Evolutionary conservation across 2,888 invertebrate species (phyloP), one percentile per base, ranked within the genome.

Genomic region (Seira ritae): DNA sequence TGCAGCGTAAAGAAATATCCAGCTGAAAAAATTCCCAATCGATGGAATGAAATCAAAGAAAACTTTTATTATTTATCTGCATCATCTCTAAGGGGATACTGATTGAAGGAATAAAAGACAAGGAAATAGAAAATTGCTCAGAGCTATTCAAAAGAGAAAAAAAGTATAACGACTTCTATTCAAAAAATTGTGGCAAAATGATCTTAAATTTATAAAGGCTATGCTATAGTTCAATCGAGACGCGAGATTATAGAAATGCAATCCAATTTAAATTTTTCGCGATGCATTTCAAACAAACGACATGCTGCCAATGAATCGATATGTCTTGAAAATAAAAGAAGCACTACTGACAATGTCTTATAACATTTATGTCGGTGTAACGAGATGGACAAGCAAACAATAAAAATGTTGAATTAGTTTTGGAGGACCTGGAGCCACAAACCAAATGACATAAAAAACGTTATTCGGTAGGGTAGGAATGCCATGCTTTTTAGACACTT

Each of bases 101-200:
- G 77, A 76, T 82, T 82, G 82, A 82, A 77, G 31, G 70, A 20
- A 78, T 69, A 78, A 82, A 83, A 83, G 82, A 83, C 82, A 73
- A 83, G 82, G 77, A 83, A 83, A 83, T 70, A 50, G 37, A 69
- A 68, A 77, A 78, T 69, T 69, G 78, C 62, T 83, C 55, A 23
- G 24, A 73, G 73, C 73, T 12, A 42, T 37, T 70, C 22, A 37
- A 42, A 31, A 31, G 31, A 31, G 31, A 31, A 70, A 62, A 78
- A 65, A 70, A 15, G 24, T 71, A 55, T 50, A 42, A 20, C 55
- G 55, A 55, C 55, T 55, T 55, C 17, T 17, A 55, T 55, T 55
- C 55, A 55, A 55, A 17, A 55, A 55, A 55, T n/a, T 31, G 17
- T 55, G 17, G 55, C 55, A 55, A 55, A 55, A 55, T 55, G 55